Evolutionary conservation across 2,888 invertebrate genomes (phyloP).

Genomic region (Epistrophella euchroma): DNA sequence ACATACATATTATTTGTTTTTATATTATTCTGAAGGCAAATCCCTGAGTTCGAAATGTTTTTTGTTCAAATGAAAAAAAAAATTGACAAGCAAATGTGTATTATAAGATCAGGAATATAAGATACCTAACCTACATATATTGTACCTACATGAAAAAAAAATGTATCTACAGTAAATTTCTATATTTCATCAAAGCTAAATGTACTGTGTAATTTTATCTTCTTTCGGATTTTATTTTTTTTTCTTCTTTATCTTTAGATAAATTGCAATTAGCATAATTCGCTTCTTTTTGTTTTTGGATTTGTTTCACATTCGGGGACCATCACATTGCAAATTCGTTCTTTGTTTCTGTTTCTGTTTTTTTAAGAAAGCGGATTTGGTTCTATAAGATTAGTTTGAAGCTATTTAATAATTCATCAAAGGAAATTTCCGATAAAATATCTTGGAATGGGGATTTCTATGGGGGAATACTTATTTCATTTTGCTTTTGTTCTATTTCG

Average conservation of each 20-base stretch:
- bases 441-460: not conserved
- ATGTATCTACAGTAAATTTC: slow-evolving; percentile 16
- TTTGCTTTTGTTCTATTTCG: slow-evolving; percentile 21
- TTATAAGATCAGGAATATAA: slow-evolving; percentile 17
- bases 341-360: not conserved
- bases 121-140: slow-evolving; percentile 4
- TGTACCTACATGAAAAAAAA: not conserved
- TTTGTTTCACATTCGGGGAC: slow-evolving; percentile 21
- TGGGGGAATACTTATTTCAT: not conserved
- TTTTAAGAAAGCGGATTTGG: slow-evolving; percentile 23
- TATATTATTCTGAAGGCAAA: slow-evolving; percentile 6
- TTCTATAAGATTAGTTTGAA: slow-evolving; percentile 25
- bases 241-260: slow-evolving; percentile 7
- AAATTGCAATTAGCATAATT: slow-evolving; percentile 55
- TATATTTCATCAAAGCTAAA: slow-evolving; percentile 39
- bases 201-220: slow-evolving; percentile 33
- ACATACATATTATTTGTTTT: not conserved
- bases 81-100: slow-evolving; percentile 29
- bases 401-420: slow-evolving; percentile 64
- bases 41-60: slow-evolving; percentile 40
- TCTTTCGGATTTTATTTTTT: slow-evolving; percentile 6
- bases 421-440: slow-evolving; percentile 57
- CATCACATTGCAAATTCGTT: slow-evolving; percentile 47
- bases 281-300: slow-evolving; percentile 16
- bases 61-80: slow-evolving; percentile 15